Base-by-base conservation (phyloP, 2,113 vertebrate species). In the Chloebia gouldiae region DNA sequence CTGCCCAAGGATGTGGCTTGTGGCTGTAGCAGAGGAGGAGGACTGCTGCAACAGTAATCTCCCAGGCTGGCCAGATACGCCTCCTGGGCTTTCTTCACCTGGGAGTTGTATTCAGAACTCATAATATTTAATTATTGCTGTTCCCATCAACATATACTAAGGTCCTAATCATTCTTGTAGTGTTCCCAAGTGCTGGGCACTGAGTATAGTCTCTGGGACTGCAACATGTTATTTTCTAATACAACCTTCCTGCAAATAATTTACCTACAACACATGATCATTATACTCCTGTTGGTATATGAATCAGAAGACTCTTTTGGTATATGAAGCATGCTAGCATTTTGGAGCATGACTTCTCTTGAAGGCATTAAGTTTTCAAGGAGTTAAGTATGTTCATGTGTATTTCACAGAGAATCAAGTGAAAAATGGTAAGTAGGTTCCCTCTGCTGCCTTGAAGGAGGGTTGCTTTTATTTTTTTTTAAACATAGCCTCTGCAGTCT, bases 351-450 rank as follows among this genome's bases (percentile, higher is more conserved):
- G 50, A 93, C 49, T 76, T 71, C 64, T 51, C 50, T 1, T 13
- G 44, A 81, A 93, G 53, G 47, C 61, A 87, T 68, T 57, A 78
- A 4, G 47, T 82, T 83, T 91, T 92, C 54, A 71, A 82, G 54
- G 78, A 81, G 28, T 40, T 91, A 68, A 91, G 39, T 59, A 13
- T 47, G 47, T 64, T 87, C 33, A 18, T 45, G 39, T 42, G 51
- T 27, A 24, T 78, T 71, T 90, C 50, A 42, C 47, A 85, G 50
- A 17, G 30, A 92, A 30, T 60, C 39, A 50, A 70, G 54, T 79
- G 65, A 96, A 97, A 96, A 96, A 44, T 88, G 96, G 86, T 63
- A 50, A 82, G 21, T 90, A 96, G 86, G 92, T 93, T 91, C 92
- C 83, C 92, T 92, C 93, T 96, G 88, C 88, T 97, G 90, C 85